Evolutionary conservation across 2,888 invertebrate genomes (phyloP).

Genomic region (Aradus depressus): DNA sequence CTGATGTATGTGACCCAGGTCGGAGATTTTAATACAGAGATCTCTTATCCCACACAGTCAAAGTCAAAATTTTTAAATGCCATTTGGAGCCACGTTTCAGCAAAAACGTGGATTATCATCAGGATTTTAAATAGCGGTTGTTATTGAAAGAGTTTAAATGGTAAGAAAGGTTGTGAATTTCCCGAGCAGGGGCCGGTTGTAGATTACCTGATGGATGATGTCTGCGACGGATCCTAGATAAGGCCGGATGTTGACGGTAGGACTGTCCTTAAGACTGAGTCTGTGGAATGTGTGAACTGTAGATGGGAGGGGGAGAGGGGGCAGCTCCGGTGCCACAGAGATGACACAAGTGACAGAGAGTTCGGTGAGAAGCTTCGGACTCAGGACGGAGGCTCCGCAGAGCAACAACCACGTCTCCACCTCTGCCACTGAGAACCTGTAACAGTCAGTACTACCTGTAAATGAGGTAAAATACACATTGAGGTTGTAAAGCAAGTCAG

Average conservation of each 20-base stretch:
- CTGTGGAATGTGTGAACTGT: slow-evolving; percentile 46
- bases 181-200: not conserved
- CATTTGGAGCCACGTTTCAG: too few relatives aligned
- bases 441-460: too few relatives aligned
- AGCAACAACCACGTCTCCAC: slow-evolving; percentile 58
- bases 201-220: slow-evolving; percentile 55
- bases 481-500: too few relatives aligned
- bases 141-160: too few relatives aligned
- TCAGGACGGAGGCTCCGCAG: slow-evolving; percentile 65
- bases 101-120: too few relatives aligned
- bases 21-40: too few relatives aligned
- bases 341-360: slow-evolving; percentile 65
- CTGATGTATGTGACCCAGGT: too few relatives aligned
- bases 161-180: too few relatives aligned
- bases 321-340: slow-evolving; percentile 73
- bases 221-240: slow-evolving; percentile 70
- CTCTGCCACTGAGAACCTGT: slow-evolving; percentile 49
- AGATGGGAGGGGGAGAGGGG: slow-evolving; percentile 51
- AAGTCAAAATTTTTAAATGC: too few relatives aligned
- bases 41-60: too few relatives aligned
- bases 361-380: slow-evolving; percentile 53
- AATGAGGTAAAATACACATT: too few relatives aligned
- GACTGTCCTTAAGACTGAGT: slow-evolving; percentile 62
- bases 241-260: slow-evolving; percentile 55
- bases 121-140: too few relatives aligned